Evolutionary conservation across 2,113 vertebrate genomes (phyloP).

Genomic region (Mus spicilegus): DNA sequence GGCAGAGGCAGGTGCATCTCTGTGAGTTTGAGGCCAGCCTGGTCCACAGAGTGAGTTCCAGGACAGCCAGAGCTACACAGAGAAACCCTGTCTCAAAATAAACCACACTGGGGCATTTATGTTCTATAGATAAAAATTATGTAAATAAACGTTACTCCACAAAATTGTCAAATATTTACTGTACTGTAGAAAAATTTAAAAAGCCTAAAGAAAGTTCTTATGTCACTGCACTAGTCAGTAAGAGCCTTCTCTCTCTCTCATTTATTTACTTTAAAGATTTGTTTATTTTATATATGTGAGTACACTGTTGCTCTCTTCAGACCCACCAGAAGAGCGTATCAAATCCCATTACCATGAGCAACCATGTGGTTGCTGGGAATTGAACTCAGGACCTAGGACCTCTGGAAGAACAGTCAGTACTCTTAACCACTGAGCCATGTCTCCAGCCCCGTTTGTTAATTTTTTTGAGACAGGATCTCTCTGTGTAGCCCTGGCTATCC

Average conservation of each 20-base stretch:
- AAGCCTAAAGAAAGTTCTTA: conserved; percentile 24
- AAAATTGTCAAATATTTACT: neutral
- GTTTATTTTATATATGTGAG: too few species aligned
- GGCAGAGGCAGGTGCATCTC: neutral
- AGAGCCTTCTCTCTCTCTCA: neutral
- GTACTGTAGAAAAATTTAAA: conserved; percentile 7
- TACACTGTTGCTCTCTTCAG: too few species aligned
- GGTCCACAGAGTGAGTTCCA: neutral
- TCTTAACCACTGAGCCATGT: too few species aligned
- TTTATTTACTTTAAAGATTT: too few species aligned
- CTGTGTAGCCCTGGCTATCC: neutral
- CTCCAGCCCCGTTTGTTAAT: too few species aligned
- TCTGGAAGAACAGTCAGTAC: too few species aligned
- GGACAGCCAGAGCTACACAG: neutral
- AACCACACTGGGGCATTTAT: neutral
- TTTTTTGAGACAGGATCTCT: neutral
- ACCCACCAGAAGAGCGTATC: too few species aligned
- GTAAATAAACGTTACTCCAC: neutral
- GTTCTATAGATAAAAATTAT: neutral
- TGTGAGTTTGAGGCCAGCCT: neutral
- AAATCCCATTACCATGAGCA: too few species aligned
- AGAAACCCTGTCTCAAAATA: neutral
- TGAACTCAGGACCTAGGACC: too few species aligned
- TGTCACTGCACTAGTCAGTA: neutral
- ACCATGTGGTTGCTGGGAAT: too few species aligned